phyloP scores from a whole-genome alignment of 2,797 vertebrate genomes.

The Petrocephalus schoutedeni region DNA sequence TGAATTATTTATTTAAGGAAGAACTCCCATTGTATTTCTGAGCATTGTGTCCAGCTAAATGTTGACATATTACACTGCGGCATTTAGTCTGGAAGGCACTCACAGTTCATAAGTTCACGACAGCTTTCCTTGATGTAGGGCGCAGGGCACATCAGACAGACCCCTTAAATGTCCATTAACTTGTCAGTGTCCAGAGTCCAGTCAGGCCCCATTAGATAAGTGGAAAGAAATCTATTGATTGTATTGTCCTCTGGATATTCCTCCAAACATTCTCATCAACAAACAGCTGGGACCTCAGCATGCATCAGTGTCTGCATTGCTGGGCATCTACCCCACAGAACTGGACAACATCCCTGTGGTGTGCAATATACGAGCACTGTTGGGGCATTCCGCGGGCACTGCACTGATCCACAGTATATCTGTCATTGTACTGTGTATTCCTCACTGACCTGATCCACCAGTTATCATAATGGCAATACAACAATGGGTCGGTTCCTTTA shows the following conservation, averaged over 20 bases:
- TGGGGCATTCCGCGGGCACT: background rate
- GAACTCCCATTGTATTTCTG: background rate
- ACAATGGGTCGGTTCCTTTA: background rate
- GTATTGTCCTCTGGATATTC: slow-evolving; percentile 29
- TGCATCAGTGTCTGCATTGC: slow-evolving; percentile 1
- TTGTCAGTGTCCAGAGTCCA: slow-evolving; percentile 22
- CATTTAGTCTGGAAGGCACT: background rate
- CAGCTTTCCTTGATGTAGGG: background rate
- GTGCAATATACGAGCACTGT: background rate
- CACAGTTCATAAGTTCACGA: background rate
- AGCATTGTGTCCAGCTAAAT: background rate
- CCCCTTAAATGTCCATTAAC: slow-evolving; percentile 13
- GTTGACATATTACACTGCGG: background rate
- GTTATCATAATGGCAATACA: background rate
- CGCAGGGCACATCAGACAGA: background rate
- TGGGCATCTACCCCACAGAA: background rate
- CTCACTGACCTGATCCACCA: background rate
- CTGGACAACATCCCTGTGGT: background rate
- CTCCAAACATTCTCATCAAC: slow-evolving; percentile 23
- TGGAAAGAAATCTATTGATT: slow-evolving; percentile 27
- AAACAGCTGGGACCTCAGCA: slow-evolving; percentile 25
- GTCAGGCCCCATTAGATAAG: slow-evolving; percentile 25
- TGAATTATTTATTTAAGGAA: background rate
- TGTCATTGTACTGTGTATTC: background rate
- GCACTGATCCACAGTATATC: background rate